Conservation (phyloP, 2,113 vertebrate species). For the Chauna torquata region DNA sequence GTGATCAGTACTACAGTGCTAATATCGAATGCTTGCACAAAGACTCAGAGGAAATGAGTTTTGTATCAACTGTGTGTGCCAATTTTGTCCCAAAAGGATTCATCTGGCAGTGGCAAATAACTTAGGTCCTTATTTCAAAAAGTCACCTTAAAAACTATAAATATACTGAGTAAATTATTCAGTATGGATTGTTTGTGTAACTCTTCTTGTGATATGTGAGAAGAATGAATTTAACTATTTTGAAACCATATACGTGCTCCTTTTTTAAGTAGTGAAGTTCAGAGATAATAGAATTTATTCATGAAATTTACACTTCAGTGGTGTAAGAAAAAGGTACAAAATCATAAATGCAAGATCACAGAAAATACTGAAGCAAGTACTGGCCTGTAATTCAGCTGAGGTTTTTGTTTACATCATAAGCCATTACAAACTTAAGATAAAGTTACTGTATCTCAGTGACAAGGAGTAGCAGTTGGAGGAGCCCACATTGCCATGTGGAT, state of each 20-base stretch:
- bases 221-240: background rate
- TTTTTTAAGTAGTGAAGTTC: constrained; percentile 1
- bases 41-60: background rate
- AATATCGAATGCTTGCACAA: background rate
- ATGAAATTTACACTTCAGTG: constrained; percentile 67
- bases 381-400: background rate
- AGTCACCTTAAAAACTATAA: constrained; percentile 28
- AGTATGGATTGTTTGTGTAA: background rate
- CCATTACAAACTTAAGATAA: background rate
- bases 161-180: constrained; percentile 33
- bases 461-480: background rate
- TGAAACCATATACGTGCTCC: fast-evolving
- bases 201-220: background rate
- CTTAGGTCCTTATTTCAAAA: background rate
- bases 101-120: background rate
- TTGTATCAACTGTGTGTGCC: background rate
- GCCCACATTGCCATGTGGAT: fast-evolving
- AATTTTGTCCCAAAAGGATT: background rate
- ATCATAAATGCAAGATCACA: background rate
- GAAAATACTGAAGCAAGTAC: background rate
- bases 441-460: background rate
- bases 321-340: constrained; percentile 28
- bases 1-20: background rate
- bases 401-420: background rate
- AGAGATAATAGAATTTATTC: constrained; percentile 60